These are phyloP conservation scores for Clistopyga incitator DNA, from an alignment of 2,888 invertebrate genomes.

Conservation along the genomic window DNA sequence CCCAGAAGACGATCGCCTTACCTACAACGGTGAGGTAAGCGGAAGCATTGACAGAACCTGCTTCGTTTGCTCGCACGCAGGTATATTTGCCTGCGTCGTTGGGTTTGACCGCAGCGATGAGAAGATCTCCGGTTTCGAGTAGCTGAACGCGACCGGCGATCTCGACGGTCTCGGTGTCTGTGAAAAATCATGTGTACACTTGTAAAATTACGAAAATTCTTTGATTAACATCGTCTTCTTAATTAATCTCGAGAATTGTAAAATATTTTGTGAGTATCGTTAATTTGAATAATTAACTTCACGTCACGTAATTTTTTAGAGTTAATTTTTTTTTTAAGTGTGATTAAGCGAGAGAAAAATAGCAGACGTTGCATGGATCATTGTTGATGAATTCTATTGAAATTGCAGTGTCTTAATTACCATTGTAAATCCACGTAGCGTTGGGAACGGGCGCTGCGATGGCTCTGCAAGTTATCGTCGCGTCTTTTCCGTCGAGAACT, in stretches of 20 bases:
- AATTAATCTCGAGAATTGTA: too few species aligned
- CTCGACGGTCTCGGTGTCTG: constrained; percentile 88
- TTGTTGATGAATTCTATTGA: not conserved
- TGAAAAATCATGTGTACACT: not conserved
- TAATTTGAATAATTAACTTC: too few species aligned
- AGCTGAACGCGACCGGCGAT: constrained; percentile 92
- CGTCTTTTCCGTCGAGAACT: constrained; percentile 96
- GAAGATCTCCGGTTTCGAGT: constrained; percentile 93
- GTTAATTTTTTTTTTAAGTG: too few species aligned
- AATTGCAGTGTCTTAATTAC: constrained; percentile 86
- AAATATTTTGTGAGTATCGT: too few species aligned
- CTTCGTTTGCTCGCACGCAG: constrained; percentile 95
- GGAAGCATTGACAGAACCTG: constrained; percentile 93
- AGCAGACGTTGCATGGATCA: not conserved
- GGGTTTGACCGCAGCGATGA: constrained; percentile 93
- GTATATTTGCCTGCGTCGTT: constrained; percentile 95
- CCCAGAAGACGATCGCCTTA: constrained; percentile 82
- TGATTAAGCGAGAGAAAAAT: not conserved
- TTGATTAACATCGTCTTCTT: too few species aligned
- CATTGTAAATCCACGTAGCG: constrained; percentile 96
- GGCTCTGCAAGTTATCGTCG: constrained; percentile 94
- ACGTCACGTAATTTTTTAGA: too few species aligned
- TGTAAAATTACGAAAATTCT: too few species aligned
- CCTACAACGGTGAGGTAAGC: constrained; percentile 94
- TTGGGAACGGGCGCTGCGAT: constrained; percentile 96